phyloP scores from a whole-genome alignment of 2,888 invertebrate genomes.

The Cabera pusaria region DNA sequence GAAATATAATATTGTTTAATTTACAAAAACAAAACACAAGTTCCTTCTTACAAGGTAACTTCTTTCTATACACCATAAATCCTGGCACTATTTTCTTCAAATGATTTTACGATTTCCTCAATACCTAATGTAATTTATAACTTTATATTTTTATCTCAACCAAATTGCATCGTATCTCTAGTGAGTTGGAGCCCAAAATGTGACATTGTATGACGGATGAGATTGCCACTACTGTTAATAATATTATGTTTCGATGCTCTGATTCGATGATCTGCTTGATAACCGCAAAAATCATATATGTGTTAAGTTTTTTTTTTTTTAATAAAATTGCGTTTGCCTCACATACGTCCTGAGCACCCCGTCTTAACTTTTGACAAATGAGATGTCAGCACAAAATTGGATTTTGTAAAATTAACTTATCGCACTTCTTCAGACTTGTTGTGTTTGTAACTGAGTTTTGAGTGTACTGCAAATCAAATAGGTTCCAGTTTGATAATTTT shows the following conservation, averaged over 20 bases:
- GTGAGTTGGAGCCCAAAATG: slow-evolving; percentile 5
- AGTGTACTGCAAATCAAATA: too few species aligned
- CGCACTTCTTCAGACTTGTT: slow-evolving; percentile 48
- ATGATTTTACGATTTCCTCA: too few species aligned
- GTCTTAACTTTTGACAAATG: slow-evolving; percentile 70
- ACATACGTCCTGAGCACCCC: slow-evolving; percentile 39
- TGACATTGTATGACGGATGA: slow-evolving; percentile 28
- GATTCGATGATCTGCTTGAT: too few species aligned
- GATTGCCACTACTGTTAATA: slow-evolving; percentile 22
- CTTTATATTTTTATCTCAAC: slow-evolving; percentile 1
- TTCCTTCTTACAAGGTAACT: too few species aligned
- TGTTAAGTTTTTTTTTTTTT: neutral
- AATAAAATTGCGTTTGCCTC: slow-evolving; percentile 14
- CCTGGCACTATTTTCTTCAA: too few species aligned
- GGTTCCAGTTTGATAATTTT: too few species aligned
- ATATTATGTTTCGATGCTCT: slow-evolving; percentile 11
- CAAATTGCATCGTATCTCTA: slow-evolving; percentile 11
- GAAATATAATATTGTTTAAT: too few species aligned
- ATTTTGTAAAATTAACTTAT: slow-evolving; percentile 80
- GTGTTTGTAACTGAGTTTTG: neutral
- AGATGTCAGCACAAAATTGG: slow-evolving; percentile 81
- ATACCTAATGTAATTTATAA: too few species aligned
- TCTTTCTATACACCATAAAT: too few species aligned
- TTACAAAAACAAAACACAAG: too few species aligned
- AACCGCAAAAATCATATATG: neutral